phyloP scores from a whole-genome alignment of 2,113 vertebrate genomes.

The Heteronetta atricapilla region DNA sequence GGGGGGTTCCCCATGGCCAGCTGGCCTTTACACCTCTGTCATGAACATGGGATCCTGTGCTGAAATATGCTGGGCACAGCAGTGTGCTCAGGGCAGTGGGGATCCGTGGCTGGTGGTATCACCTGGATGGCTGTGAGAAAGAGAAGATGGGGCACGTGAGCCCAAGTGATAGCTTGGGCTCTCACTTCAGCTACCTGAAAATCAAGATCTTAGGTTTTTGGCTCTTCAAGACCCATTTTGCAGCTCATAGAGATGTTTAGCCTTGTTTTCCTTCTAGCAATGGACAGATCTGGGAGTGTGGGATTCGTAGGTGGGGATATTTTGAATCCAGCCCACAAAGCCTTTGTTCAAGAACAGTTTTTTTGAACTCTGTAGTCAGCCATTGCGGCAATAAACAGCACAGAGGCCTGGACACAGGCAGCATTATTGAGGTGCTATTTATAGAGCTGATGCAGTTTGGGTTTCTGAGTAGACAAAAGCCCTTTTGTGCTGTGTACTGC shows the following conservation, averaged over 20 bases:
- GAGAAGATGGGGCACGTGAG: neutral
- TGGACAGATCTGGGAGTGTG: neutral
- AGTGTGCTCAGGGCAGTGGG: neutral
- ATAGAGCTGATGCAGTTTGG: neutral
- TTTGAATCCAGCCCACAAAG: neutral
- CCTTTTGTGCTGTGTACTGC: neutral
- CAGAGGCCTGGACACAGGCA: neutral
- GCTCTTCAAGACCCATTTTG: neutral
- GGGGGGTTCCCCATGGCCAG: neutral
- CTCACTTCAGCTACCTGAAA: neutral
- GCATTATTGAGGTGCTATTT: neutral
- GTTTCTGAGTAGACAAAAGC: neutral
- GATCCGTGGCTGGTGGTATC: neutral
- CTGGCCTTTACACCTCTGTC: neutral
- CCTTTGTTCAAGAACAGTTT: neutral
- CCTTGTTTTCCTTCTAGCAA: neutral
- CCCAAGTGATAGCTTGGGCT: neutral
- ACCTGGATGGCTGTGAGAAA: neutral
- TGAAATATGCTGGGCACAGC: accelerated
- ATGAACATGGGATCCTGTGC: neutral
- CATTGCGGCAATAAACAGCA: neutral
- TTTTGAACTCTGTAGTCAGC: neutral
- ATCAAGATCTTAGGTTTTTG: neutral
- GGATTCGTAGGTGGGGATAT: neutral
- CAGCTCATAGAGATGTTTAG: neutral